These are phyloP conservation scores for Zelostemma sp. DNA, from an alignment of 1,140 invertebrate genomes.

Conservation along the genomic window DNA sequence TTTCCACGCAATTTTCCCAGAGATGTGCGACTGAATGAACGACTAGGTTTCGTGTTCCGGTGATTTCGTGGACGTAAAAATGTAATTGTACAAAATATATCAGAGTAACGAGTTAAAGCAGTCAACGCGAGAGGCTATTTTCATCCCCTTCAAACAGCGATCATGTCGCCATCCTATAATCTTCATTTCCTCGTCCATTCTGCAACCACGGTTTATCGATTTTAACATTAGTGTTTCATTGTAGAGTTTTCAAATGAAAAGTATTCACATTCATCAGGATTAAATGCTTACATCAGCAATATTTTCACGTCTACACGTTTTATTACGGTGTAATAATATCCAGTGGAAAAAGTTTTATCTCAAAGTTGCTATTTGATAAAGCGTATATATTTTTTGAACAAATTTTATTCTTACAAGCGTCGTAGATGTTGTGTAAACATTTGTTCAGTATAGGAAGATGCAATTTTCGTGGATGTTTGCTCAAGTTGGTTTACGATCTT, in stretches of 20 bases:
- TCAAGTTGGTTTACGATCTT: too few relatives aligned
- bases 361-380: conserved; percentile 1
- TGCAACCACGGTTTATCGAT: conserved; percentile 49
- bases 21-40: conserved; percentile 19
- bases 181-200: conserved; percentile 3
- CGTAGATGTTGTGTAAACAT: too few relatives aligned
- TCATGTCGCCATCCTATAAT: conserved; percentile 8
- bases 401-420: conserved; percentile 25
- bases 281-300: conserved; percentile 41
- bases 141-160: conserved; percentile 14
- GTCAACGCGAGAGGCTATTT: conserved; percentile 5
- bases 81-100: conserved; percentile 30
- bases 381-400: conserved; percentile 23
- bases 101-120: conserved; percentile 29
- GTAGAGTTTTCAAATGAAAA: conserved; percentile 10
- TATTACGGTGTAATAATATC: neutral
- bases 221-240: conserved; percentile 52
- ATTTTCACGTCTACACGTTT: conserved; percentile 18
- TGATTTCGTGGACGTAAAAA: conserved; percentile 31
- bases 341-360: neutral
- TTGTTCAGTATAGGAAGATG: too few relatives aligned
- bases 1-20: conserved; percentile 54
- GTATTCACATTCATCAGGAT: conserved; percentile 27
- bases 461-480: too few relatives aligned
- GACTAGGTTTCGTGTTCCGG: conserved; percentile 9